Percentiles rank a stretch among this genome's conserved stretches.
These are phyloP conservation scores for Neuroterus valhalla DNA, from an alignment of 1,140 invertebrate genomes.

Conservation along the genomic window DNA sequence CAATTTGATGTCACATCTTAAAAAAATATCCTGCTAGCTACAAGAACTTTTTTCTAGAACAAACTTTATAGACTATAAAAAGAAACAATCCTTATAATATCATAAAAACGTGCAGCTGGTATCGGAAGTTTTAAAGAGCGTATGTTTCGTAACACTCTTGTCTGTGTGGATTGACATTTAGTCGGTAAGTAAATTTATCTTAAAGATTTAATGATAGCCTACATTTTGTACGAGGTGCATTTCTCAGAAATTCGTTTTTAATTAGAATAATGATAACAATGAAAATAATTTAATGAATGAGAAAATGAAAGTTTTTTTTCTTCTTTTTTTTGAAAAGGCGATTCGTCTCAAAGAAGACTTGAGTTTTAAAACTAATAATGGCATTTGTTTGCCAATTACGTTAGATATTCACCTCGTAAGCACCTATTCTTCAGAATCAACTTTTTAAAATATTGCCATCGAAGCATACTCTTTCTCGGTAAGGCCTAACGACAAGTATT, in stretches of 20 bases:
- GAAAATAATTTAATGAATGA: too few relatives aligned
- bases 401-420: not conserved
- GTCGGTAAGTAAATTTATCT: constrained; percentile 12
- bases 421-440: not conserved
- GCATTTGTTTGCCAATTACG: not conserved
- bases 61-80: not conserved
- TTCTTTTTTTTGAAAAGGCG: not conserved
- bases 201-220: constrained; percentile 12
- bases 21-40: not conserved
- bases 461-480: not conserved
- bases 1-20: too few relatives aligned
- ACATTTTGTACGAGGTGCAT: not conserved
- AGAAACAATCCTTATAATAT: constrained; percentile 9
- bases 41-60: constrained; percentile 1
- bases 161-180: not conserved
- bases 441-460: constrained; percentile 19
- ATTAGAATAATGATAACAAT: too few relatives aligned
- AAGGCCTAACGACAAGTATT: not conserved
- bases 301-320: not conserved
- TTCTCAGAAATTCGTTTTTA: not conserved
- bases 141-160: not conserved
- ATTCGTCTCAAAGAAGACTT: not conserved
- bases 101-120: not conserved
- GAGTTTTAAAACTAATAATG: not conserved
- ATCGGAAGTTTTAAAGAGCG: constrained; percentile 16